These are phyloP conservation scores for Lamellibrachia columna DNA, from an alignment of 2,888 invertebrate species.

Conservation along the genomic window DNA sequence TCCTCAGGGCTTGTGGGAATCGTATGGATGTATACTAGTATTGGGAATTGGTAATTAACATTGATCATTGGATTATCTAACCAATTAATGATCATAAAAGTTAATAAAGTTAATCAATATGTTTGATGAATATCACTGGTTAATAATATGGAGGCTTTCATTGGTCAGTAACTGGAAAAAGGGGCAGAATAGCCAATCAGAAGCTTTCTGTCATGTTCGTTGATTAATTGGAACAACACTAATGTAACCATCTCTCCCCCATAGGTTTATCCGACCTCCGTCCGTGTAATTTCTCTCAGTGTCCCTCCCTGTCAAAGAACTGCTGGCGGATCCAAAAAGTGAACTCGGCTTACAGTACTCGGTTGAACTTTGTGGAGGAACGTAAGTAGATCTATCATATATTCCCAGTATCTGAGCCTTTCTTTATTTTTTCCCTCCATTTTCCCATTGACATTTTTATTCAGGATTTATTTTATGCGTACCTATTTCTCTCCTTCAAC, in stretches of 20 bases:
- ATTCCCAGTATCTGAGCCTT: background rate
- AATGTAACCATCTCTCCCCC: background rate
- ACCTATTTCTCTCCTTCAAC: background rate
- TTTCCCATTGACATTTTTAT: background rate
- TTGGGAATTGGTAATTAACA: too few relatives aligned
- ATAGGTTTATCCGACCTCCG: constrained; percentile 54
- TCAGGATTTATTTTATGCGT: background rate
- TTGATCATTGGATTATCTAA: too few relatives aligned
- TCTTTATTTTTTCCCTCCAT: background rate
- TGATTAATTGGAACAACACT: too few relatives aligned
- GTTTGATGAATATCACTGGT: too few relatives aligned
- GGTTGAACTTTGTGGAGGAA: constrained; percentile 63
- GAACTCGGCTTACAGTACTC: constrained; percentile 39
- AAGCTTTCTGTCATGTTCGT: too few relatives aligned
- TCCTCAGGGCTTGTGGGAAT: too few relatives aligned
- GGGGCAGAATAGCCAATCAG: too few relatives aligned
- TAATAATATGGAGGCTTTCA: too few relatives aligned
- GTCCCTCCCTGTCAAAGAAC: constrained; percentile 32
- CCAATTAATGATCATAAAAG: too few relatives aligned
- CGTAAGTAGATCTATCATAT: constrained; percentile 49
- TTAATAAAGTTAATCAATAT: too few relatives aligned
- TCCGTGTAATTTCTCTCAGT: constrained; percentile 52
- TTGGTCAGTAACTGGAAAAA: too few relatives aligned
- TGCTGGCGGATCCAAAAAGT: constrained; percentile 27
- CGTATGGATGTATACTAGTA: too few relatives aligned